Conservation (phyloP, 1,140 invertebrate species). For the Schlechtendalia chinensis region DNA sequence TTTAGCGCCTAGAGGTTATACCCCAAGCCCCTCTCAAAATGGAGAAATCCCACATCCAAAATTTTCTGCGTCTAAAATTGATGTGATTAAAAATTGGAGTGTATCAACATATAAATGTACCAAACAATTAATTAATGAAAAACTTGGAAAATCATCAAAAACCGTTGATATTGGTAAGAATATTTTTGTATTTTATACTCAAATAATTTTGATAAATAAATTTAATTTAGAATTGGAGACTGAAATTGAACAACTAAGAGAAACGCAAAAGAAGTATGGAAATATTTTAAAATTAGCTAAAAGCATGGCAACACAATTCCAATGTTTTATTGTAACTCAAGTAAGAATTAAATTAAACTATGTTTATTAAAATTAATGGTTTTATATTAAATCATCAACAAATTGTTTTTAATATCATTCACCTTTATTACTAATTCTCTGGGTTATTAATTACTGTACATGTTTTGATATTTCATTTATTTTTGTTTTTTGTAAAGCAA, state of each 20-base stretch:
- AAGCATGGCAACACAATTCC: constrained; percentile 82
- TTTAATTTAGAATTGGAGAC: constrained; percentile 77
- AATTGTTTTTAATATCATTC: too few species aligned
- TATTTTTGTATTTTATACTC: neutral
- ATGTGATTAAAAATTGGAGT: constrained; percentile 91
- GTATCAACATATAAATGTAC: constrained; percentile 97
- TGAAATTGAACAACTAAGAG: constrained; percentile 85
- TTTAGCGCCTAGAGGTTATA: constrained; percentile 58
- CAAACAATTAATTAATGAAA: constrained; percentile 90
- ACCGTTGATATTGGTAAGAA: constrained; percentile 83
- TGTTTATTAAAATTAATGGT: neutral
- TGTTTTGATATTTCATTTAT: constrained; percentile 3
- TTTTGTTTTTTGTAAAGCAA: constrained; percentile 61
- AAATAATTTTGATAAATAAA: neutral
- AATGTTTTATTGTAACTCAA: constrained; percentile 83
- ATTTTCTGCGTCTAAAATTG: constrained; percentile 73
- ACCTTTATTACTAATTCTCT: neutral
- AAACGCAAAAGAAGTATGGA: constrained; percentile 91
- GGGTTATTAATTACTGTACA: neutral
- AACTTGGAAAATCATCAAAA: constrained; percentile 86
- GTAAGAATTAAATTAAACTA: constrained; percentile 54
- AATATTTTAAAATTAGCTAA: constrained; percentile 83
- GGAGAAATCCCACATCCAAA: constrained; percentile 64
- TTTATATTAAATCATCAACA: neutral
- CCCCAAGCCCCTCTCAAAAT: constrained; percentile 61